These are phyloP conservation scores for Ispidina lecontei DNA, from an alignment of 2,797 vertebrate species.

Conservation along the genomic window DNA sequence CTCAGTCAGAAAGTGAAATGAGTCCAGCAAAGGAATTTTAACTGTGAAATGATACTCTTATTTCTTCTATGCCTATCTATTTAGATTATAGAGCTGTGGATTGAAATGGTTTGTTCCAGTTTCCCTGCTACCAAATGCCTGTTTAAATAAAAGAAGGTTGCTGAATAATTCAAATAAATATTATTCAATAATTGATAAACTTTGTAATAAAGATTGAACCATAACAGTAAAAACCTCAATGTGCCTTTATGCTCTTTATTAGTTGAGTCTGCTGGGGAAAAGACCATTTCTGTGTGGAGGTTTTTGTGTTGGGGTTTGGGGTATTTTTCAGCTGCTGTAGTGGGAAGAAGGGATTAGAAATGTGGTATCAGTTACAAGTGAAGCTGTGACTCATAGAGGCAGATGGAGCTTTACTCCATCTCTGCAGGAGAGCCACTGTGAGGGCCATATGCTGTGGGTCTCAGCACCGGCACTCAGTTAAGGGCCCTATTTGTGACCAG, in stretches of 20 bases:
- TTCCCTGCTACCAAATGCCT: background rate
- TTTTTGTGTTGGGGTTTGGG: background rate
- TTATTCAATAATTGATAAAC: slow-evolving; percentile 10
- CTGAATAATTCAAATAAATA: slow-evolving; percentile 30
- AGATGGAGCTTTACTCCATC: background rate
- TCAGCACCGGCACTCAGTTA: background rate
- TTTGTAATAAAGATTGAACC: background rate
- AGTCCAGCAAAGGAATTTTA: background rate
- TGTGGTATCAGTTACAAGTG: background rate
- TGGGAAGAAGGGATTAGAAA: background rate
- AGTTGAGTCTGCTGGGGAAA: background rate
- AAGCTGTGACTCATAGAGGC: background rate
- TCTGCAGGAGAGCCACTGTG: background rate
- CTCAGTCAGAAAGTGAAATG: background rate
- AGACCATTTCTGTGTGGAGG: background rate
- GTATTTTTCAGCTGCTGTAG: background rate
- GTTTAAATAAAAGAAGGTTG: slow-evolving; percentile 18
- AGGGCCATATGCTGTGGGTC: background rate
- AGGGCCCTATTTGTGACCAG: background rate
- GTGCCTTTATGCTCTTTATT: background rate
- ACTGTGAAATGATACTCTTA: background rate
- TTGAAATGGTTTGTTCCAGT: slow-evolving; percentile 8
- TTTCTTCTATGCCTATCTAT: background rate
- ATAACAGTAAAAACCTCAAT: background rate
- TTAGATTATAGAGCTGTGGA: background rate